Conservation (phyloP, 92 coral and sea anemone species). For the Actinernus sp. region DNA sequence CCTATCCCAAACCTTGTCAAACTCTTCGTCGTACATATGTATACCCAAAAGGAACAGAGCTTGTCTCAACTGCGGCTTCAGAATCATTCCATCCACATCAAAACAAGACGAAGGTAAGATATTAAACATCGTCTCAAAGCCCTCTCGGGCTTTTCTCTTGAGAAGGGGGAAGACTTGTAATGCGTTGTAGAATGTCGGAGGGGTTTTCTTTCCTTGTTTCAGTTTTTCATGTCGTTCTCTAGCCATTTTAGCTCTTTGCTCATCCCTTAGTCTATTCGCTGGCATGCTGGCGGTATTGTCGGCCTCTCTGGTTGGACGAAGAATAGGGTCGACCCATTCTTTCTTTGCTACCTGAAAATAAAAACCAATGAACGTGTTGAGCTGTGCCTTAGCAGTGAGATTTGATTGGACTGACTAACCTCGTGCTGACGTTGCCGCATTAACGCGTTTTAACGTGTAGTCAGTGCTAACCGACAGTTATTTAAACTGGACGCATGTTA, state of each 20-base stretch:
- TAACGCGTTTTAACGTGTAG: too few species aligned
- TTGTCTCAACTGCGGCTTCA: constrained; percentile 80
- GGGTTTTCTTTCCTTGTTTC: constrained; percentile 16
- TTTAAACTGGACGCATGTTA: too few species aligned
- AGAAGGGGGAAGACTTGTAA: constrained; percentile 80
- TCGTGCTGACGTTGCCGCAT: too few species aligned
- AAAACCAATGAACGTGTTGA: background rate
- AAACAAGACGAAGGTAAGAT: constrained; percentile 73
- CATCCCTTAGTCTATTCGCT: constrained; percentile 66
- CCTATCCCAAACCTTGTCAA: constrained; percentile 97
- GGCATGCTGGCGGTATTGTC: constrained; percentile 60
- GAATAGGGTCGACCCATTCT: constrained; percentile 86
- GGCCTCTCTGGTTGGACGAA: constrained; percentile 64
- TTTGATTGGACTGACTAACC: too few species aligned
- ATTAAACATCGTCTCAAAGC: constrained; percentile 20
- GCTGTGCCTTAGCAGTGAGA: too few species aligned
- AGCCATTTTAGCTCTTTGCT: constrained; percentile 51
- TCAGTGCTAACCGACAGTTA: too few species aligned
- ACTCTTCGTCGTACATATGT: constrained; percentile 84
- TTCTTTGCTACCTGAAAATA: constrained; percentile 57
- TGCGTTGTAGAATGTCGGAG: constrained; percentile 58
- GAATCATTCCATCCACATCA: constrained; percentile 73
- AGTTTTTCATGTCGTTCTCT: constrained; percentile 14
- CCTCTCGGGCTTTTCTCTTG: constrained; percentile 44
- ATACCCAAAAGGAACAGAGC: constrained; percentile 61